Evolutionary conservation across 2,888 invertebrate genomes (phyloP).

Genomic region (Trisateles emortualis): DNA sequence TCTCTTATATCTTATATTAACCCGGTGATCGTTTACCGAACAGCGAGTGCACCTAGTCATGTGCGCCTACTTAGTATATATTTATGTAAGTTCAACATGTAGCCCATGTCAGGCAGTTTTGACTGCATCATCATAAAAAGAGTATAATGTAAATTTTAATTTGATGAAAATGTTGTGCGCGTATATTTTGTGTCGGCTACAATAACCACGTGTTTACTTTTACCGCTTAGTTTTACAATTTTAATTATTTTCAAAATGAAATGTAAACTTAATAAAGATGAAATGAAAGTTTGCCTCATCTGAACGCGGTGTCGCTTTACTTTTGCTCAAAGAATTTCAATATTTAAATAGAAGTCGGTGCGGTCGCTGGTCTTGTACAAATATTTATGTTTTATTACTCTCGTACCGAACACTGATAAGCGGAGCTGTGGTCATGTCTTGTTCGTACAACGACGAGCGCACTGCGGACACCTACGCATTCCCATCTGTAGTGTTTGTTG

Average conservation of each 20-base stretch:
- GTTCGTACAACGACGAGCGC: slow-evolving; percentile 14
- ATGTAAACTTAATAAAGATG: slow-evolving; percentile 32
- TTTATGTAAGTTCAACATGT: too few relatives aligned
- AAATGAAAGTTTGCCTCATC: slow-evolving; percentile 16
- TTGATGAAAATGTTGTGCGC: background rate
- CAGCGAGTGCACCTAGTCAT: too few relatives aligned
- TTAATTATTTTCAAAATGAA: slow-evolving; percentile 31
- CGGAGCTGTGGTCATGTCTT: slow-evolving; percentile 28
- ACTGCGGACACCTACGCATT: background rate
- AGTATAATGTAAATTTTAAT: too few relatives aligned
- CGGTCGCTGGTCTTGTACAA: slow-evolving; percentile 18
- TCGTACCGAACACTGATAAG: slow-evolving; percentile 35
- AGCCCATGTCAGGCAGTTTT: too few relatives aligned
- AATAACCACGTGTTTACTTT: background rate
- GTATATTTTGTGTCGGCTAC: background rate
- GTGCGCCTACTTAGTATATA: too few relatives aligned
- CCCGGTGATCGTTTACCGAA: too few relatives aligned
- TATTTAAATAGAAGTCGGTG: slow-evolving; percentile 19
- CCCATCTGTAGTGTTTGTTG: too few relatives aligned
- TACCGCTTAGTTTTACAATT: slow-evolving; percentile 3
- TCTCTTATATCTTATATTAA: too few relatives aligned
- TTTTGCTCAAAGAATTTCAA: slow-evolving; percentile 27
- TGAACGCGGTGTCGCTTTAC: slow-evolving; percentile 13
- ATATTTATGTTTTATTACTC: slow-evolving; percentile 39
- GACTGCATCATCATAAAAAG: too few relatives aligned